Conservation (phyloP, 1,140 invertebrate genomes). For the Conopomorpha cramerella region DNA sequence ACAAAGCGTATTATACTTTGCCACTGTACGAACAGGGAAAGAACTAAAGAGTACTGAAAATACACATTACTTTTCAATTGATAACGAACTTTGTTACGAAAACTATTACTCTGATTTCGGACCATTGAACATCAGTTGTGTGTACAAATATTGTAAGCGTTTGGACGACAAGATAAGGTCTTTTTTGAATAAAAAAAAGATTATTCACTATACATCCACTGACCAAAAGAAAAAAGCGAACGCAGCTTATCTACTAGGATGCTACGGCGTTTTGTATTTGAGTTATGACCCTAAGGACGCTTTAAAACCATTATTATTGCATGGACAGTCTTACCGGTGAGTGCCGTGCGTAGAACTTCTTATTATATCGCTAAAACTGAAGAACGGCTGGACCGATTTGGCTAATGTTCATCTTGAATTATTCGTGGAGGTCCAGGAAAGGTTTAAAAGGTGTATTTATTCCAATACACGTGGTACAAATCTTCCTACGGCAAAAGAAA, state of each 20-base stretch:
- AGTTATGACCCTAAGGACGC: slow-evolving; percentile 85
- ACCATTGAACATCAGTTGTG: slow-evolving; percentile 91
- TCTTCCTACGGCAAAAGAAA: too few species aligned
- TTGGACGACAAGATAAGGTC: slow-evolving; percentile 68
- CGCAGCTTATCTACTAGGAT: slow-evolving; percentile 84
- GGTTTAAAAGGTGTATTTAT: too few species aligned
- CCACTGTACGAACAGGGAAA: slow-evolving; percentile 35
- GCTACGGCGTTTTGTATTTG: slow-evolving; percentile 89
- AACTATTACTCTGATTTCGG: slow-evolving; percentile 98
- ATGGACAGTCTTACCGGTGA: slow-evolving; percentile 62
- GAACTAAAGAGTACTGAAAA: slow-evolving; percentile 74
- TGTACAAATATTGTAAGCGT: slow-evolving; percentile 92
- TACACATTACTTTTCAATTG: slow-evolving; percentile 89
- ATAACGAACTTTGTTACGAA: slow-evolving; percentile 91
- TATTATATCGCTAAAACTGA: too few species aligned
- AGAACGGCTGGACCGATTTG: too few species aligned
- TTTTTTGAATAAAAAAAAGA: slow-evolving; percentile 32
- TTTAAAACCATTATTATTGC: slow-evolving; percentile 72
- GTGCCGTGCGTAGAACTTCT: too few species aligned
- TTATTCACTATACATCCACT: slow-evolving; percentile 77
- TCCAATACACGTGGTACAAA: too few species aligned
- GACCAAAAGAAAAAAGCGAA: slow-evolving; percentile 75
- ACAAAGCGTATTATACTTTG: slow-evolving; percentile 48
- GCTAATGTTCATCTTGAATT: too few species aligned
- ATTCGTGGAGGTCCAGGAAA: too few species aligned